Evolutionary conservation across 2,113 vertebrate species (phyloP).

Genomic region (Megatriorchis doriae): DNA sequence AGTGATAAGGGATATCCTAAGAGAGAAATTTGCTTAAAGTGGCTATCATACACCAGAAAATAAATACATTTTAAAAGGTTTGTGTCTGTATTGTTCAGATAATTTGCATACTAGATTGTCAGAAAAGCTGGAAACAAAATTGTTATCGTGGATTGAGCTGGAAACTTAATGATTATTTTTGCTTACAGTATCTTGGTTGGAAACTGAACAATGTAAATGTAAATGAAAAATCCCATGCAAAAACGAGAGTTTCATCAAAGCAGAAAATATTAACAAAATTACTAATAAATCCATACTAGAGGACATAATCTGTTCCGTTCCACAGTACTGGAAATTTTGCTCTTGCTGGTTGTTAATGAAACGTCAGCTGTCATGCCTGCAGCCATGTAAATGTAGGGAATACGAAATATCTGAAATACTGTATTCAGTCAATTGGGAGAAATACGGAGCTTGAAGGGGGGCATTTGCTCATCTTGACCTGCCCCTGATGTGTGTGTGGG

Average conservation of each 20-base stretch:
- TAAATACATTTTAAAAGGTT: neutral
- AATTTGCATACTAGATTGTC: neutral
- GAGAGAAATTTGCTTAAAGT: neutral
- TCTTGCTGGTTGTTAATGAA: neutral
- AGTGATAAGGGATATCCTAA: neutral
- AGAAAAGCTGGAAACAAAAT: neutral
- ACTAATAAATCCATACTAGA: neutral
- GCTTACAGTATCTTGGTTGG: neutral
- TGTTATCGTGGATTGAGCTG: neutral
- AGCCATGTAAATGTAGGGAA: neutral
- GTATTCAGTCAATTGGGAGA: neutral
- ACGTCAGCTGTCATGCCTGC: neutral
- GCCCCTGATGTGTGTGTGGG: neutral
- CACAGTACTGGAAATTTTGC: neutral
- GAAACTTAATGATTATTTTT: neutral
- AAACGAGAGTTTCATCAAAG: neutral
- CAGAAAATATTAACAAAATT: neutral
- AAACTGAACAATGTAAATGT: neutral
- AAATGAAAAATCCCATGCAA: neutral
- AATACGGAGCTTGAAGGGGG: neutral
- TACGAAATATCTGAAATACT: neutral
- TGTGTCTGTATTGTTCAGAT: neutral
- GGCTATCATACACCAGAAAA: neutral
- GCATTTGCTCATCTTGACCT: neutral
- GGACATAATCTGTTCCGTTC: neutral